Evolutionary conservation across 2,888 invertebrate genomes (phyloP), one percentile per base, ranked within the genome.

Genomic region (Acronicta leporina): DNA sequence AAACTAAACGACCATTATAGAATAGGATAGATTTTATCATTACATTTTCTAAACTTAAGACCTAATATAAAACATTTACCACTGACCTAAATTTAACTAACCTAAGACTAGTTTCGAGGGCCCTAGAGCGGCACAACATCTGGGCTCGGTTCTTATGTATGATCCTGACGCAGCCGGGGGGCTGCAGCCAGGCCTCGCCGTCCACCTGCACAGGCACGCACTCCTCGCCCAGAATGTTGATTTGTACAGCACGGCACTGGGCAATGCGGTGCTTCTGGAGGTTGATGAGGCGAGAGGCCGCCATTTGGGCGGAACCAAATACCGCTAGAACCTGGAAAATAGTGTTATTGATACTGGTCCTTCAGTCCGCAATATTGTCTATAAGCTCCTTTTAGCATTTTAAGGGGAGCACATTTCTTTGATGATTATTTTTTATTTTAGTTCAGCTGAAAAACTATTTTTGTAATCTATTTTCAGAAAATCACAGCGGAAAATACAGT

Each of bases 131-230:
- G 84, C 98, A 98, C 25, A 99, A 94, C 98, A 99, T 98, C 94
- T 99, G 99, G 86, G 99, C 98, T 54, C 99, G 95, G 92, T 99
- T 99, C 94, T 99, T 99, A 91, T 99, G 99, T 76, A 98, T 96
- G 75, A 99, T 99, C 57, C 98, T 95, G 75, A 99, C 98, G 87
- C 98, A 98, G 40, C 99, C 99, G 0, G 99, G 99, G 0, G 98
- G 98, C 89, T 99, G 99, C 42, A 99, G 95, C 99, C 99, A 99
- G 1, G 99, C 99, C 90, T 99, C 99, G 0, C 99, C 99, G 86
- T 99, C 99, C 42, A 99, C 99, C 93, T 87, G 88, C 53, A 99
- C 98, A 0, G 99, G 99, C 15, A 99, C 98, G 51, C 98, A 97
- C 92, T 96, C 99, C 48, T 97, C 97, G 15, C 98, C 99, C 77